phyloP scores from a whole-genome alignment of 2,113 vertebrate species.

The Elachura formosa region DNA sequence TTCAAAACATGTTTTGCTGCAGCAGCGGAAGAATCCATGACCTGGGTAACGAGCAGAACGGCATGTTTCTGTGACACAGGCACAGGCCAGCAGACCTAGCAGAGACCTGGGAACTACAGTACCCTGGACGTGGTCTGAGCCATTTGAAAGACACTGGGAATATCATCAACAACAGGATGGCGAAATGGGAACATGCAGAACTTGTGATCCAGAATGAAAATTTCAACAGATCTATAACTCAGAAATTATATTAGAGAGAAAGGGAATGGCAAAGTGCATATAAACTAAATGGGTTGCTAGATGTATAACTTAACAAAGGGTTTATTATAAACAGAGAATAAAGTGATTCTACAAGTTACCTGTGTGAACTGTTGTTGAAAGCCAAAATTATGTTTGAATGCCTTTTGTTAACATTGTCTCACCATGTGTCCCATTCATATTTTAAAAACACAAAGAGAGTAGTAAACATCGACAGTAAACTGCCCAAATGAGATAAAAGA shows the following conservation, averaged over 20 bases:
- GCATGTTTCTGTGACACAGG: conserved; percentile 18
- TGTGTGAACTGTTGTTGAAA: neutral
- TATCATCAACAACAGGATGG: neutral
- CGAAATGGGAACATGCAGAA: neutral
- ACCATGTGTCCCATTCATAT: neutral
- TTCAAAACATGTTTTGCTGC: conserved; percentile 39
- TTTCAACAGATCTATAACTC: neutral
- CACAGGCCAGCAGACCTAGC: neutral
- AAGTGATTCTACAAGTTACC: neutral
- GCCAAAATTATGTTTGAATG: neutral
- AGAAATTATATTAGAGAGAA: neutral
- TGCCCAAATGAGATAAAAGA: neutral
- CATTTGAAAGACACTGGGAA: neutral
- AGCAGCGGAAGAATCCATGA: neutral
- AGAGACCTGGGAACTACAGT: neutral
- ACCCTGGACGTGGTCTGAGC: neutral
- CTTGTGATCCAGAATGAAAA: neutral
- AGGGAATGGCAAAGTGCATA: neutral
- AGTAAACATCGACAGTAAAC: neutral
- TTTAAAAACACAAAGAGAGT: neutral
- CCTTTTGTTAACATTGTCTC: neutral
- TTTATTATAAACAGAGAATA: neutral
- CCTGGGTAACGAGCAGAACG: conserved; percentile 23
- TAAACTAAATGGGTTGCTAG: neutral
- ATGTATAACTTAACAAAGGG: neutral